Conservation (phyloP, 23 tunicate species). For the Botrylloides violaceus region DNA sequence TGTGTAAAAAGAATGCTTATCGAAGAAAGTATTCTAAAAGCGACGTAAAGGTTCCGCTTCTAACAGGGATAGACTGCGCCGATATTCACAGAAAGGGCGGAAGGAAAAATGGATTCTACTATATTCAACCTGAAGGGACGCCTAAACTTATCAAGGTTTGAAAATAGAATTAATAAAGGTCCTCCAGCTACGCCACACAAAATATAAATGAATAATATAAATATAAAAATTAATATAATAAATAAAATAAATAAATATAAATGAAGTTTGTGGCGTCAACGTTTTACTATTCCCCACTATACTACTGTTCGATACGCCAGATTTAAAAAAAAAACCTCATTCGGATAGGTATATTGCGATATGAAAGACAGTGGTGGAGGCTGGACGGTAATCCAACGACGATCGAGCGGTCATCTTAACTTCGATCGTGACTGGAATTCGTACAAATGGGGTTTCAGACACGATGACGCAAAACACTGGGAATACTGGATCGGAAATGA, state of each 20-base stretch:
- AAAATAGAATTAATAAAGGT: too few species aligned
- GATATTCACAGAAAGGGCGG: constrained; percentile 44
- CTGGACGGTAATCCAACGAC: constrained; percentile 49
- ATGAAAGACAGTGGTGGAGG: constrained; percentile 56
- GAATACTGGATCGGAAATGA: constrained; percentile 56
- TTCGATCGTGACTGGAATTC: constrained; percentile 39
- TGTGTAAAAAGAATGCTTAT: neutral
- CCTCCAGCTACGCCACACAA: neutral
- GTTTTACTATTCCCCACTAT: neutral
- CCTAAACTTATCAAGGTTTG: constrained; percentile 26
- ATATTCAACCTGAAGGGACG: constrained; percentile 23
- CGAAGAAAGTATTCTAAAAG: neutral
- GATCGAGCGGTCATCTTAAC: constrained; percentile 30
- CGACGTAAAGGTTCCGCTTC: neutral
- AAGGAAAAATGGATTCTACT: constrained; percentile 33
- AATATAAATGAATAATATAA: neutral
- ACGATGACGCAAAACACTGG: constrained; percentile 3
- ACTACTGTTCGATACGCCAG: neutral
- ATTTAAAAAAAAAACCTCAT: too few species aligned
- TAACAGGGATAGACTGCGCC: constrained; percentile 41
- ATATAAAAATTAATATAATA: too few species aligned
- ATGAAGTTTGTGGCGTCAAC: neutral
- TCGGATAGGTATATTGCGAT: constrained; percentile 43
- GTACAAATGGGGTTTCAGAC: constrained; percentile 47
- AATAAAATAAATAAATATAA: too few species aligned